Evolutionary conservation across 2,888 invertebrate species (phyloP).

Genomic region (Drosophila cracens): DNA sequence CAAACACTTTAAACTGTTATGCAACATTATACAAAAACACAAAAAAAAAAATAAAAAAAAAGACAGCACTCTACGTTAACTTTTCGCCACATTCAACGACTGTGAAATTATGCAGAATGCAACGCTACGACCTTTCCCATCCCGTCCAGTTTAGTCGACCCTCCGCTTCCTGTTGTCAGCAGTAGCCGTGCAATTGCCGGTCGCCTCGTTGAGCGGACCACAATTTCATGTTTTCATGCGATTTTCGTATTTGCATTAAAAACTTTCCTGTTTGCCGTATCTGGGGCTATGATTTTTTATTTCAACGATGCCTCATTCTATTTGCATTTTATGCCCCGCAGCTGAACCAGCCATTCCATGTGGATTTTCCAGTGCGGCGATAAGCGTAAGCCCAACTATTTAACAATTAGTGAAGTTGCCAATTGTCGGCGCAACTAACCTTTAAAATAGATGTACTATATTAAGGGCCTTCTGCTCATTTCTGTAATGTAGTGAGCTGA

Average conservation of each 20-base stretch:
- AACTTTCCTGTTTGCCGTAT: conserved; percentile 64
- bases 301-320: conserved; percentile 30
- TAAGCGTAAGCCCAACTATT: conserved; percentile 29
- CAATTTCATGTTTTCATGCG: conserved; percentile 64
- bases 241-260: conserved; percentile 78
- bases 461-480: neutral
- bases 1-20: conserved; percentile 52
- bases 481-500: neutral
- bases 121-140: conserved; percentile 20
- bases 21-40: conserved; percentile 35
- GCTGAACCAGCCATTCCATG: conserved; percentile 9
- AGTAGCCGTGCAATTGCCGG: conserved; percentile 50
- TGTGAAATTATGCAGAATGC: conserved; percentile 64
- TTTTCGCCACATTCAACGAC: conserved; percentile 53
- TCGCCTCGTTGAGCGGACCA: conserved; percentile 54
- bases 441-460: neutral
- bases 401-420: conserved; percentile 38
- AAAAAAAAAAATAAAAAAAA: conserved; percentile 47
- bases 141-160: neutral
- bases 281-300: conserved; percentile 57
- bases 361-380: conserved; percentile 20
- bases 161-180: conserved; percentile 52
- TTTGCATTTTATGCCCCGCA: conserved; percentile 61
- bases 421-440: conserved; percentile 1
- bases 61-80: conserved; percentile 67